These are phyloP conservation scores for Orchestia grillus DNA, from an alignment of 1,140 invertebrate genomes.

Conservation along the genomic window DNA sequence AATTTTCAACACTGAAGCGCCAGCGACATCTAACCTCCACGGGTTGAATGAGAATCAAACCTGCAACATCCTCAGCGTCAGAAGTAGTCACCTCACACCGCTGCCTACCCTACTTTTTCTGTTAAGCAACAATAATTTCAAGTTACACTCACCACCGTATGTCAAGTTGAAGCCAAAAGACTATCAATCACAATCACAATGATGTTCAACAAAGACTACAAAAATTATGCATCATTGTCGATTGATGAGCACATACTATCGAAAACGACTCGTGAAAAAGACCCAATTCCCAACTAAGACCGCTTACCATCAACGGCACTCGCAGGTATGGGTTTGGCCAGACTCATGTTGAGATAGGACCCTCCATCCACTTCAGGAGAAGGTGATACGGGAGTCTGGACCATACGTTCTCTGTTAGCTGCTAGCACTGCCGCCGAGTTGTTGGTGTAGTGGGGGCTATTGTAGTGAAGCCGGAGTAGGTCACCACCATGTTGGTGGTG, in stretches of 20 bases:
- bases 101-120: no score
- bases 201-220: not conserved
- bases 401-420: not conserved
- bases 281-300: not conserved
- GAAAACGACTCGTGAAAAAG: not conserved
- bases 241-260: not conserved
- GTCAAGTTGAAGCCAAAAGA: no score
- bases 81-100: no score
- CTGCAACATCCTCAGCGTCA: no score
- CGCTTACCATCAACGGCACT: not conserved
- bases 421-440: not conserved
- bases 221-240: not conserved
- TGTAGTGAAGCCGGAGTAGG: not conserved
- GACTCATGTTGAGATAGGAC: not conserved
- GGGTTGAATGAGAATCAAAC: no score
- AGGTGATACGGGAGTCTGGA: not conserved
- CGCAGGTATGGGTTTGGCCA: constrained; percentile 12
- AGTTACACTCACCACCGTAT: no score
- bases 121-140: no score
- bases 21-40: no score
- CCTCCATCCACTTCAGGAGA: not conserved
- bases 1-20: no score
- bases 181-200: no score
- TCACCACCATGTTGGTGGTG: not conserved
- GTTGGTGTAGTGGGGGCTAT: not conserved